Percentiles rank a stretch among this genome's conserved stretches.
Conservation (phyloP, 2,797 vertebrate genomes). For the Ptychadena robeensis region DNA sequence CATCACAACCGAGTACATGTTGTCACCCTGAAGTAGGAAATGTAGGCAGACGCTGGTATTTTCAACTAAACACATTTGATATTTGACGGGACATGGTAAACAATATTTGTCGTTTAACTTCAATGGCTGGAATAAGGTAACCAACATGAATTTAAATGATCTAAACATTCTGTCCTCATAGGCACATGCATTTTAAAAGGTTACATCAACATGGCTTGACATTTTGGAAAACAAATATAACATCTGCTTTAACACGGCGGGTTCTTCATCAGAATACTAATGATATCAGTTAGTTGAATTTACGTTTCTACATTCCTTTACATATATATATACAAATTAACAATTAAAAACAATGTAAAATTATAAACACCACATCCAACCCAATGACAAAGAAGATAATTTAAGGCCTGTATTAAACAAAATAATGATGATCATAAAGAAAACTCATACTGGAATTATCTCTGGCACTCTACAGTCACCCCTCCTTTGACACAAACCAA, state of each 20-base stretch:
- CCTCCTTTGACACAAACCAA: slow-evolving; percentile 11
- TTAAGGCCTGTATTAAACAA: neutral
- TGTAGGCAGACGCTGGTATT: too few relatives aligned
- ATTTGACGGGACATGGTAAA: too few relatives aligned
- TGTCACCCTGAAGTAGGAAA: too few relatives aligned
- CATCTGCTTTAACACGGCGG: neutral
- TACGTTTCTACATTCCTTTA: neutral
- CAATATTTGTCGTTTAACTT: too few relatives aligned
- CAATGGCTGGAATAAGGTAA: neutral
- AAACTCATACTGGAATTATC: neutral
- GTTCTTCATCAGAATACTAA: neutral
- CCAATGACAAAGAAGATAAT: neutral
- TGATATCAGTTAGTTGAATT: neutral
- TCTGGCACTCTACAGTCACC: neutral
- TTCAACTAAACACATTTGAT: too few relatives aligned
- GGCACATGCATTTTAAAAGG: neutral
- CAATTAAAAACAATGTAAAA: neutral
- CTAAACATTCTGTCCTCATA: neutral
- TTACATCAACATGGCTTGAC: neutral
- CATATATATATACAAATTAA: neutral
- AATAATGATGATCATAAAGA: neutral
- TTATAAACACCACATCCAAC: neutral
- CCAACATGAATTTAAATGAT: neutral
- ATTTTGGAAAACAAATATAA: neutral
- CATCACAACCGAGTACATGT: too few relatives aligned